Conservation (phyloP, 2,888 invertebrate species). For the Epirrhoe alternata region DNA sequence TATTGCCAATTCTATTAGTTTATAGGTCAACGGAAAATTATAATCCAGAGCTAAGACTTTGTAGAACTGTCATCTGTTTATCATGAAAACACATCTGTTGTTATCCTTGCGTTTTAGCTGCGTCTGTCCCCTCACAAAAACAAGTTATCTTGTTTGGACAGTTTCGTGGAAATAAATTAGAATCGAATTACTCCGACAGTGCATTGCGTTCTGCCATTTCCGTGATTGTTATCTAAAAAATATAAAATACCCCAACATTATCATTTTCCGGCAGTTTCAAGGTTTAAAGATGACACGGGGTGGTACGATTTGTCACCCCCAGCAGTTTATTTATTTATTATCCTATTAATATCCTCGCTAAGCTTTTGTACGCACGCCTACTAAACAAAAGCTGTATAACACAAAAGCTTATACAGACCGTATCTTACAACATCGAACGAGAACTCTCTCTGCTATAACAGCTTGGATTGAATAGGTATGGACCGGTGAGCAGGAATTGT, state of each 20-base stretch:
- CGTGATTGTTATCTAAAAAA: constrained; percentile 38
- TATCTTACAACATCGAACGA: not conserved
- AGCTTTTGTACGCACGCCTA: constrained; percentile 43
- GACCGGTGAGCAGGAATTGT: too few species aligned
- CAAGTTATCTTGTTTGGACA: not conserved
- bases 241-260: constrained; percentile 42
- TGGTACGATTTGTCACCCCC: constrained; percentile 56
- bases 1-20: constrained; percentile 32
- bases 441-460: not conserved
- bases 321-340: constrained; percentile 41
- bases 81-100: not conserved
- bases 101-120: not conserved
- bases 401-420: constrained; percentile 4
- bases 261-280: constrained; percentile 39
- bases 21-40: constrained; percentile 19
- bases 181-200: not conserved
- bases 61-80: not conserved
- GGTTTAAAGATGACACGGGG: constrained; percentile 50
- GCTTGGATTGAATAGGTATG: not conserved
- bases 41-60: not conserved
- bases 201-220: constrained; percentile 19
- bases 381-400: constrained; percentile 18
- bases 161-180: not conserved
- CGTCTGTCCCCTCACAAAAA: not conserved
- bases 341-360: constrained; percentile 46